Base-by-base conservation (phyloP, 92 coral and sea anemone genomes). In the Scolanthus callimorphus region DNA sequence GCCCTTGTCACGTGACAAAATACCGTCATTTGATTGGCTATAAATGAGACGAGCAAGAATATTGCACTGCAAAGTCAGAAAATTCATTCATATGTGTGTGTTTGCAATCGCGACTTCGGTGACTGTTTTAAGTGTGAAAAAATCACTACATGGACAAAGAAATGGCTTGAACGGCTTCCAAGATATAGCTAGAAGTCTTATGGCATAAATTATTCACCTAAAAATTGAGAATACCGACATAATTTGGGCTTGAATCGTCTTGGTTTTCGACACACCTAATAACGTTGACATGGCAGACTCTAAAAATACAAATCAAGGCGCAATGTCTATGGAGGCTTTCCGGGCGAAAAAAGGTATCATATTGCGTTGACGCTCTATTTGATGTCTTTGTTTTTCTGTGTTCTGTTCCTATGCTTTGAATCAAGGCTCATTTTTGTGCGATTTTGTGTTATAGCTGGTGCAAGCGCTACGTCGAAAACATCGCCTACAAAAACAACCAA, bases 221-320 rank as follows among this genome's bases (percentile, higher is more conserved):
- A 25, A 20, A 48, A 29, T 49, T 67, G 22, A 57, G 25, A 69
- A 59, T 59, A 51, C 60, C 27, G 30, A 51, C 54, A 29, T 34
- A 49, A 41, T 45, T 64, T 55, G 39, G 34, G 51, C 31, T 24
- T 49, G 59, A 46, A 54, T 77, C 51, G 2, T 25, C 51, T 46
- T 34, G 73, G 38, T 68, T 28, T 41, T 47, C 81, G 96, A 70
- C 90, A 88, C 96, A 78, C 96, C 96, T 88, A 73, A 55, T 60
- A 26, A 22, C 45, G 66, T 31, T 20, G 46, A 39, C 44, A 88
- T 88, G 96, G 90, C 96, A 63, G 96, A 88, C 49, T 57, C 83
- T 37, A 83, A 83, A 49, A 85, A 67, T 24, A 49, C 67, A 46
- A 78, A 83, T 53, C 76, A 62, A 25, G 56, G 50, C 60, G 65